Base-by-base conservation (phyloP, 2,797 vertebrate species). In the Heliangelus exortis region DNA sequence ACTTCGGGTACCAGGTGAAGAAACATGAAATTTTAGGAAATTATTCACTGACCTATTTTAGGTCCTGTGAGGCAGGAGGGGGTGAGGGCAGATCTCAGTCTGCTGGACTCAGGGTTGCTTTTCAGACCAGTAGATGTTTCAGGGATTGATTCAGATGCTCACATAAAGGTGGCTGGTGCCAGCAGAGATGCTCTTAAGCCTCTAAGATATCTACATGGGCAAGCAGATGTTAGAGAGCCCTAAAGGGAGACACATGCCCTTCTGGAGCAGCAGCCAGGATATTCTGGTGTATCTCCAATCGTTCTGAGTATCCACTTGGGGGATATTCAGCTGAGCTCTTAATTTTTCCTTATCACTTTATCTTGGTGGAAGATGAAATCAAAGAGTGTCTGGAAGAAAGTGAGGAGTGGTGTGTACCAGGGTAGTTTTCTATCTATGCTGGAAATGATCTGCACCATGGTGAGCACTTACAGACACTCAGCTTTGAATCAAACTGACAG, bases 361-460 rank as follows among this genome's bases (percentile, higher is more conserved):
- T 41, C 10, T 86, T 41, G 31, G 54, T 33, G 31, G 28, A 78
- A 68, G 7, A 25, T 33, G 55, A 83, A 87, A 43, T 2, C 62
- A 36, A 55, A 17, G 20, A n/a, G 6, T n/a, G 2, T 18, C 15
- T 59, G n/a, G 51, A 74, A 58, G 17, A 55, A 72, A 57, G 16
- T 9, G 17, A 85, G 33, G 17, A 85, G 33, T 54, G 13, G 23
- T 86, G 7, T 14, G 18, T 75, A 19, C 20, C 31, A 43, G 20
- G 13, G n/a, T 54, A 54, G 26, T 26, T 81, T 80, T 63, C 28
- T 41, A 1, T 67, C 41, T 45, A 0, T 26, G 41, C 9, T 33
- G 45, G 53, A 74, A 74, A 61, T 61, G 0, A 39, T 74, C 50
- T 63, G 14, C 57, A 33, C 15, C 0, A 0, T 8, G 53, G 36